These are phyloP conservation scores for Doryteuthis pealeii DNA, from an alignment of 1,140 invertebrate species.

Conservation along the genomic window DNA sequence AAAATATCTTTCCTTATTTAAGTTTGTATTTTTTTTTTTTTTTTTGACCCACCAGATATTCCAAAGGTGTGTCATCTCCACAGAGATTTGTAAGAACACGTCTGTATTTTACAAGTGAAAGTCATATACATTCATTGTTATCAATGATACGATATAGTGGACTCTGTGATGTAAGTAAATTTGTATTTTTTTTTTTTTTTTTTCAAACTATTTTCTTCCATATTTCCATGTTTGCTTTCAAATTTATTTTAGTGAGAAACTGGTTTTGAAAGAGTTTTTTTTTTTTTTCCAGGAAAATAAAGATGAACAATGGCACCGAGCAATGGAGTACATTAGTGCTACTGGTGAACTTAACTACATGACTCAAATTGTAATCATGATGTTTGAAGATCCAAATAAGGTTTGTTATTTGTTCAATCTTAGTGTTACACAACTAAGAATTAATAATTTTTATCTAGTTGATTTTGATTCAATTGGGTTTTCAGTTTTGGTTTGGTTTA, in stretches of 20 bases:
- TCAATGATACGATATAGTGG: slow-evolving; percentile 94
- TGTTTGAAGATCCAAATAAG: slow-evolving; percentile 99
- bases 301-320: slow-evolving; percentile 97
- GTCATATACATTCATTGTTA: slow-evolving; percentile 96
- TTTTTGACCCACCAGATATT: no score
- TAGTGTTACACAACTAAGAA: background rate
- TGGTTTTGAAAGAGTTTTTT: background rate
- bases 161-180: slow-evolving; percentile 71
- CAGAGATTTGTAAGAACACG: slow-evolving; percentile 95
- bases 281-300: slow-evolving; percentile 64
- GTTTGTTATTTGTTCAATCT: slow-evolving; percentile 49
- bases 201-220: no score
- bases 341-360: slow-evolving; percentile 99
- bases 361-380: slow-evolving; percentile 98
- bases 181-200: background rate
- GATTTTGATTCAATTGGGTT: background rate
- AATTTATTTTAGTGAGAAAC: no score
- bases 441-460: background rate
- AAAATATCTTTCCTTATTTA: no score
- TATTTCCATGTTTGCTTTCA: no score
- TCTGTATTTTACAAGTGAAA: slow-evolving; percentile 98
- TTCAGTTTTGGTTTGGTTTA: background rate
- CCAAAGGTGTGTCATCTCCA: slow-evolving; percentile 96
- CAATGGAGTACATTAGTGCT: slow-evolving; percentile 95
- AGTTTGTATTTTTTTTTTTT: slow-evolving; percentile 27